These are phyloP conservation scores for Urocitellus parryii DNA, from an alignment of 2,113 vertebrate species.

Conservation along the genomic window DNA sequence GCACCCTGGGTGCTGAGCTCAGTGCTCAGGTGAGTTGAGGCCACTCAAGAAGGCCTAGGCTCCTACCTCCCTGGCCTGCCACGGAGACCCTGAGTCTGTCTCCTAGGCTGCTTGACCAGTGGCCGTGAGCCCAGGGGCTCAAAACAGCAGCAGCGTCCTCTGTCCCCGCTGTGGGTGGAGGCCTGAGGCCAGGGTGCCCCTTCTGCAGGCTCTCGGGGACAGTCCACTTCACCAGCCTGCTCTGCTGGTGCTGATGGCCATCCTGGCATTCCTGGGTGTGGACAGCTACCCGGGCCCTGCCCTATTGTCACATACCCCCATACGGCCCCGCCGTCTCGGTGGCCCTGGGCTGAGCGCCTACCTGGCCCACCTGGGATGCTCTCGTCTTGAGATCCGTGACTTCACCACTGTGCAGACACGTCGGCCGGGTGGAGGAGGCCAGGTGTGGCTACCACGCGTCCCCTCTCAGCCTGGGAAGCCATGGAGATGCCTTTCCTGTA, in stretches of 20 bases:
- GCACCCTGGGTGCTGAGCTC: background rate
- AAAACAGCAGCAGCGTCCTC: rapidly evolving
- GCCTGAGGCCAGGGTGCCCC: background rate
- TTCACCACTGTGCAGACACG: background rate
- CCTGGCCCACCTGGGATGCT: background rate
- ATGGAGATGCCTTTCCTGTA: too few relatives aligned
- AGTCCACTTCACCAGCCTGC: rapidly evolving
- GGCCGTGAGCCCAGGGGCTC: rapidly evolving
- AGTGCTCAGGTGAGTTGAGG: background rate
- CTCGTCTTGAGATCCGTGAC: background rate
- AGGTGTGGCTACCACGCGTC: rapidly evolving
- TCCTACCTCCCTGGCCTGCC: rapidly evolving
- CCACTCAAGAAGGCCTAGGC: rapidly evolving
- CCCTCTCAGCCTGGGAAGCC: background rate
- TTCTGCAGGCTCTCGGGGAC: too few relatives aligned
- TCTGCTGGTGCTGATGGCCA: rapidly evolving
- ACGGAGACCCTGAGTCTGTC: rapidly evolving
- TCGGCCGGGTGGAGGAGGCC: too few relatives aligned
- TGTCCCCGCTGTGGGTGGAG: background rate
- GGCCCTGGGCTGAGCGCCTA: background rate
- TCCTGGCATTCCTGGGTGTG: rapidly evolving
- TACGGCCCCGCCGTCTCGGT: rapidly evolving
- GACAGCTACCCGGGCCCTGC: too few relatives aligned
- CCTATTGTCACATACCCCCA: rapidly evolving
- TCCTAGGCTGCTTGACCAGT: too few relatives aligned